phyloP scores from a whole-genome alignment of 1,140 invertebrate species.

The Potamilus streckersoni region DNA sequence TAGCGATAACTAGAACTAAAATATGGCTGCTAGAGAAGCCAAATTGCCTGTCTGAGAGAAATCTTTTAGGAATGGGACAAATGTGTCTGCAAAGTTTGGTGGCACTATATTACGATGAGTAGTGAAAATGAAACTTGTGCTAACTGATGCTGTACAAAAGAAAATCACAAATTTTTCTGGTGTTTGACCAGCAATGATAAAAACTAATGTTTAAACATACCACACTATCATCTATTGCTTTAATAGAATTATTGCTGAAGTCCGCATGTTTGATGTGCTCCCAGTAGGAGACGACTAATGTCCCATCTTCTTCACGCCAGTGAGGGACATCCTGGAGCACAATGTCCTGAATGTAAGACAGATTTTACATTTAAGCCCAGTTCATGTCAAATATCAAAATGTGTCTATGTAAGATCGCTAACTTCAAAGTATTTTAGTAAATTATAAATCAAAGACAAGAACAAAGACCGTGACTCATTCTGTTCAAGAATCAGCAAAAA shows the following conservation, averaged over 20 bases:
- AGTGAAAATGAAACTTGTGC: too few relatives aligned
- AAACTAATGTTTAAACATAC: conserved; percentile 46
- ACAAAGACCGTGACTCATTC: not conserved
- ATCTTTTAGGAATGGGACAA: too few relatives aligned
- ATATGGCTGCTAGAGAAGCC: too few relatives aligned
- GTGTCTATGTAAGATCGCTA: not conserved
- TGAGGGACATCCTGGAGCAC: conserved; percentile 82
- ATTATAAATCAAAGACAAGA: not conserved
- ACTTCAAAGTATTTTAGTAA: not conserved
- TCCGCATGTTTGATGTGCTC: conserved; percentile 77
- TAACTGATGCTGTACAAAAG: too few relatives aligned
- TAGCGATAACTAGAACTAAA: too few relatives aligned
- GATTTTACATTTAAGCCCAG: not conserved
- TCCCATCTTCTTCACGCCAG: conserved; percentile 65
- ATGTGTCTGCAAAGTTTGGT: too few relatives aligned
- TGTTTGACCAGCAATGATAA: too few relatives aligned
- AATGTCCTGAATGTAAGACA: conserved; percentile 71
- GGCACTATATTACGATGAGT: too few relatives aligned
- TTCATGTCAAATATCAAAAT: not conserved
- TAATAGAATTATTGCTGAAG: conserved; percentile 84
- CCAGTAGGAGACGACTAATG: conserved; percentile 71
- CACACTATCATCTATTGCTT: conserved; percentile 83
- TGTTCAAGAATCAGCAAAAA: too few relatives aligned
- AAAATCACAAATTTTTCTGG: too few relatives aligned
- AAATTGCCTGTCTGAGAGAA: too few relatives aligned